Evolutionary conservation across 2,888 invertebrate species (phyloP), one percentile per base, ranked within the genome.

Genomic region (Tuberolachnus salignus): DNA sequence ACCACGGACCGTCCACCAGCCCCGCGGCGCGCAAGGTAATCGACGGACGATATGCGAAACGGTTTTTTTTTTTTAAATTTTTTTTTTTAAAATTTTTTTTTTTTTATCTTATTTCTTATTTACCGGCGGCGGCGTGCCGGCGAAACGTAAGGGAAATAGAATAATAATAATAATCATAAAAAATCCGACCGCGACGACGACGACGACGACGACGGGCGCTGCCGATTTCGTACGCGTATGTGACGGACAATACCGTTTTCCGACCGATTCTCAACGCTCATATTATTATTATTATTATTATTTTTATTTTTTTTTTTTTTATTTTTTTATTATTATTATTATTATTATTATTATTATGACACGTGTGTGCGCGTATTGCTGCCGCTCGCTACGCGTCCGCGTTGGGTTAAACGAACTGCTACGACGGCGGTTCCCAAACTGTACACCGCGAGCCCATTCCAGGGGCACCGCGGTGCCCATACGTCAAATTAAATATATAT

Each of bases 351-450:
- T 23, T 11, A n/a, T 21, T 4, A 19, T 4, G 9, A 42, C 14
- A 14, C 34, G 46, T 55, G 44, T 16, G 8, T 44, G 23, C 13
- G n/a, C n/a, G n/a, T n/a, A n/a, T n/a, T n/a, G n/a, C n/a, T n/a
- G n/a, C n/a, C n/a, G n/a, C n/a, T n/a, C n/a, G n/a, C n/a, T n/a
- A n/a, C n/a, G n/a, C n/a, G n/a, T n/a, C n/a, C 0, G 13, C n/a
- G 34, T n/a, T 34, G 75, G 57, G 75, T 74, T 74, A 74, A 66
- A 74, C 66, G 75, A 74, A 74, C 74, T 74, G 74, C 64, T 67
- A 9, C 55, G 49, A 67, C 19, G 53, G 64, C n/a, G n/a, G n/a
- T n/a, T n/a, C n/a, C n/a, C n/a, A n/a, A n/a, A n/a, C n/a, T n/a
- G n/a, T n/a, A n/a, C n/a, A n/a, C n/a, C n/a, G n/a, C n/a, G n/a